Evolutionary conservation across 2,113 vertebrate genomes (phyloP), one percentile per base, ranked within the genome.

Genomic region (Rana temporaria): DNA sequence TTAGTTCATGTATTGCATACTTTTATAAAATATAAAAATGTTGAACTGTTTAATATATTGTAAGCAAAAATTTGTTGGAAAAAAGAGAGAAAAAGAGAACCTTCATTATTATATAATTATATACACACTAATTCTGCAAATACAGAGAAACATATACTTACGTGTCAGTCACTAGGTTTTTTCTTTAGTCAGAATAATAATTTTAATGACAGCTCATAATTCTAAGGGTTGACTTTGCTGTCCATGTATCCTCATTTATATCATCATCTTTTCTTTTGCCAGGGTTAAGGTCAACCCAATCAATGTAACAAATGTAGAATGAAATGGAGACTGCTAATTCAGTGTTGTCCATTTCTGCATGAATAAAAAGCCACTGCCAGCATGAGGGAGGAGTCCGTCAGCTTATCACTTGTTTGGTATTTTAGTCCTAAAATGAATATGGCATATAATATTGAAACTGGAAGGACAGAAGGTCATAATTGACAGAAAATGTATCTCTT

Each of bases 251-350:
- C 17, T 62, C n/a, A 62, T 62, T 62, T 11, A n/a, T 22, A 62
- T 48, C 22, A 71, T 19, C 68, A 20, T 71, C 53, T n/a, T 18
- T 69, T 82, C 73, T 65, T 38, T 38, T 66, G 22, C 9, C 26
- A 56, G 59, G 24, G 24, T 62, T 67, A 34, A 75, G 70, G 62
- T 82, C 62, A 75, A 32, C 26, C 11, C 48, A 60, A 66, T 24
- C 65, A 32, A 67, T 57, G 62, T 12, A 19, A 19, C 22, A 26
- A 67, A 20, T 62, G 34, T 20, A n/a, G 20, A 17, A 34, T 81
- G 67, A 7, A 66, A 65, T 62, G 38, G 5, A 64, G 26, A 53
- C 18, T 30, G 70, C 38, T 60, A 19, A 60, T 20, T 75, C 72
- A 32, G 26, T 34, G 56, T 26, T 18, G 11, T 75, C 34, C 18